A percentile compares a stretch with the other conserved stretches of the same genome.
phyloP scores from a whole-genome alignment of 1,140 invertebrate genomes.

The Drosophila sproati region DNA sequence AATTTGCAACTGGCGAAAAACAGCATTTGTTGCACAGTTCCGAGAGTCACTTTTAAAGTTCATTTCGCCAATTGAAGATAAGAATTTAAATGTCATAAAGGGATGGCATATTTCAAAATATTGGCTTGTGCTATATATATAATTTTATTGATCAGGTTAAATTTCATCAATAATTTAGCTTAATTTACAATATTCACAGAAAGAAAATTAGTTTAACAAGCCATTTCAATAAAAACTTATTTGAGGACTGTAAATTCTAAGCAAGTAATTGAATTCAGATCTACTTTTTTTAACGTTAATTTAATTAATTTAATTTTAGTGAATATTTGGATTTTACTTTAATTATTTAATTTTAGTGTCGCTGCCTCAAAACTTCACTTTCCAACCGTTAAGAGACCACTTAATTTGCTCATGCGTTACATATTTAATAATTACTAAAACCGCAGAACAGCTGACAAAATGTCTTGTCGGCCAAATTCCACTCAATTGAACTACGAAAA shows the following conservation, averaged over 20 bases:
- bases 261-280: too few species aligned
- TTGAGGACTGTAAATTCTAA: too few species aligned
- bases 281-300: neutral
- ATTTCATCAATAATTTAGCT: too few species aligned
- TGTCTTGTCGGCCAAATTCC: slow-evolving; percentile 38
- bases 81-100: neutral
- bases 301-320: neutral
- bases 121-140: too few species aligned
- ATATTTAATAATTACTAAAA: slow-evolving; percentile 59
- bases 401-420: slow-evolving; percentile 20
- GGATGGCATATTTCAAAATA: too few species aligned
- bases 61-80: neutral
- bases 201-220: too few species aligned
- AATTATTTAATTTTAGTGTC: too few species aligned
- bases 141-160: too few species aligned
- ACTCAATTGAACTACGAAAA: slow-evolving; percentile 60
- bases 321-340: neutral
- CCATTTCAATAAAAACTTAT: too few species aligned
- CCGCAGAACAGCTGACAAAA: slow-evolving; percentile 54
- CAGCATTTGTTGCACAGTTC: slow-evolving; percentile 30
- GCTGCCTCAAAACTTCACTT: neutral
- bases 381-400: neutral
- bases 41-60: slow-evolving; percentile 16
- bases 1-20: slow-evolving; percentile 61
- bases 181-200: too few species aligned